Evolutionary conservation across 2,888 invertebrate species (phyloP).

Genomic region (Dasypogon diadema): DNA sequence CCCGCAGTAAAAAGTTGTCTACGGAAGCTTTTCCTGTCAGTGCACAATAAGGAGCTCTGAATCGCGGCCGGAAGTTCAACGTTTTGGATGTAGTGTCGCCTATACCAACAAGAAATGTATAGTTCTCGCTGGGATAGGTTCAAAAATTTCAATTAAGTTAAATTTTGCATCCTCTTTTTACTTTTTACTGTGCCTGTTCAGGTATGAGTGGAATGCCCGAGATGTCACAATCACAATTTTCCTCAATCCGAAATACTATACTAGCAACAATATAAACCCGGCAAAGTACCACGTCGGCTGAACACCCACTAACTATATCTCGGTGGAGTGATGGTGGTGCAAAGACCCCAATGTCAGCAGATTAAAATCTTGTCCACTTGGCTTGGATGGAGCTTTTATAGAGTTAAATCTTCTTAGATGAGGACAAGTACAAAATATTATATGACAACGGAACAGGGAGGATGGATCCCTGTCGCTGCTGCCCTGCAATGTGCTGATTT

Average conservation of each 20-base stretch:
- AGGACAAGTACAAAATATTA: slow-evolving; percentile 27
- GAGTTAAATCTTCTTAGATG: slow-evolving; percentile 28
- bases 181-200: background rate
- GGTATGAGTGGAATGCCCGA: slow-evolving; percentile 16
- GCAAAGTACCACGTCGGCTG: background rate
- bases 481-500: slow-evolving; percentile 34
- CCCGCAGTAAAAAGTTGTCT: slow-evolving; percentile 34
- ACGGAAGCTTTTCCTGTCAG: slow-evolving; percentile 27
- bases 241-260: slow-evolving; percentile 16
- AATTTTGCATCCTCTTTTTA: slow-evolving; percentile 8
- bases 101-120: background rate
- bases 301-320: slow-evolving; percentile 10
- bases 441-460: background rate
- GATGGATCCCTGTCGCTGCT: background rate
- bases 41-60: background rate
- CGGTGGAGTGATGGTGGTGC: background rate
- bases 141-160: slow-evolving; percentile 34
- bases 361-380: slow-evolving; percentile 50
- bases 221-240: background rate
- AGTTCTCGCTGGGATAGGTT: background rate
- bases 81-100: background rate
- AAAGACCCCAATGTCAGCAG: slow-evolving; percentile 47
- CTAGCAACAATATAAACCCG: slow-evolving; percentile 18
- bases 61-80: background rate
- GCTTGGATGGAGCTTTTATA: slow-evolving; percentile 35